Evolutionary conservation across 2,797 vertebrate genomes (phyloP), one percentile per base, ranked within the genome.

Genomic region (Enteromius trimaculatus): DNA sequence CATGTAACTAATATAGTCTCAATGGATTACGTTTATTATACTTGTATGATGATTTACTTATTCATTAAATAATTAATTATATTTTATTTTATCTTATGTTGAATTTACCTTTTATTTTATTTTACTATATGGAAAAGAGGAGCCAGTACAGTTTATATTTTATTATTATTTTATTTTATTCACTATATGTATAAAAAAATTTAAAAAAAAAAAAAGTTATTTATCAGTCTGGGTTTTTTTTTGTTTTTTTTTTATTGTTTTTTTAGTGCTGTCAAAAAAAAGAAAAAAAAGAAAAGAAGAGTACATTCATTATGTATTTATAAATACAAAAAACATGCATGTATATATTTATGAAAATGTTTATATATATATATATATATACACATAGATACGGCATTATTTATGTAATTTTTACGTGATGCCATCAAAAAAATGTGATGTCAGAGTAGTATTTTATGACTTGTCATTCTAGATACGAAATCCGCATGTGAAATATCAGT

Each of bases 401-500:
- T 11, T 44, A 44, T 44, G 3, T 1, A 11, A 3, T 44, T 44
- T 44, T 44, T 47, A 47, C 44, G 19, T 53, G 10, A n/a, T 21
- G 4, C 17, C 17, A 72, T 49, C 3, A 6, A 49, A 51, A 51
- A 21, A 51, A 49, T 17, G 47, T 17, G 21, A 51, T 51, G 49
- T 19, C 29, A 31, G 8, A n/a, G 55, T 26, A 26, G 19, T 34
- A 37, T 14, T 21, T 21, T n/a, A 51, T 4, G 5, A 74, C 71
- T 53, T 68, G 19, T 23, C 31, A 47, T 77, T 82, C 1, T n/a
- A 69, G 47, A 69, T 26, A 76, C 37, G 10, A 68, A 55, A 66
- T 44, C 31, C 3, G 47, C 74, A 44, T 58, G 81, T 47, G 55
- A 58, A 83, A 49, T 26, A 21, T 68, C 81, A 58, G 47, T 77